Evolutionary conservation across 2,113 vertebrate species (phyloP), one percentile per base, ranked within the genome.

Genomic region (Psittacula cyanocephala): DNA sequence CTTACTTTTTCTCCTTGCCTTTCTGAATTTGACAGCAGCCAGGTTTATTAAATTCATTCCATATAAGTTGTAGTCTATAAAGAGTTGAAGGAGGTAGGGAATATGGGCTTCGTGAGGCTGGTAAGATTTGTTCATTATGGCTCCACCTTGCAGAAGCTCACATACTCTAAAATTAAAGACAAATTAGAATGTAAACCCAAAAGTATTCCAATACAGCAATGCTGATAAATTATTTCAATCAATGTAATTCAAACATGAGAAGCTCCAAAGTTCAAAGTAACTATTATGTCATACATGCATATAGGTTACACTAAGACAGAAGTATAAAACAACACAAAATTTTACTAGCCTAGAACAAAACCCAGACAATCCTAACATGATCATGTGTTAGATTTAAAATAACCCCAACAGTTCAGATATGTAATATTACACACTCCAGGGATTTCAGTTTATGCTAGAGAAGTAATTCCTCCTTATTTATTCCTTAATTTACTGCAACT

Each of bases 61-160:
- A 87, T 99, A 99, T 80, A 99, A 98, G 96, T 99, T 99, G 98
- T 99, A 99, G 98, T 99, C 99, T 91, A 99, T 99, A 97, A 99
- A 99, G 97, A 99, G 98, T 94, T 99, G 99, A 79, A 99, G 99
- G 96, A 99, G 98, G 98, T 98, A 99, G 95, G 99, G 99, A 97
- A 99, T 98, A 98, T 99, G 99, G 65, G 99, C 99, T 98, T 99
- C 99, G 47, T 99, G 99, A 91, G 99, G 99, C 98, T 99, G 99
- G 95, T 99, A 99, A 94, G 96, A 98, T 97, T 99, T 99, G 98
- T 99, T 99, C 99, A 99, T 99, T 97, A 99, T 98, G 50, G 99
- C 99, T 97, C 99, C 99, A 87, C 99, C 99, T 97, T 99, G 99
- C 52, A 99, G 97, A 97, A 99, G 98, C 97, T 99, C 99, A 97